A percentile compares a stretch with the other conserved stretches of the same genome.
Evolutionary conservation across 2,888 invertebrate genomes (phyloP).

Genomic region (Lypha dubia): DNA sequence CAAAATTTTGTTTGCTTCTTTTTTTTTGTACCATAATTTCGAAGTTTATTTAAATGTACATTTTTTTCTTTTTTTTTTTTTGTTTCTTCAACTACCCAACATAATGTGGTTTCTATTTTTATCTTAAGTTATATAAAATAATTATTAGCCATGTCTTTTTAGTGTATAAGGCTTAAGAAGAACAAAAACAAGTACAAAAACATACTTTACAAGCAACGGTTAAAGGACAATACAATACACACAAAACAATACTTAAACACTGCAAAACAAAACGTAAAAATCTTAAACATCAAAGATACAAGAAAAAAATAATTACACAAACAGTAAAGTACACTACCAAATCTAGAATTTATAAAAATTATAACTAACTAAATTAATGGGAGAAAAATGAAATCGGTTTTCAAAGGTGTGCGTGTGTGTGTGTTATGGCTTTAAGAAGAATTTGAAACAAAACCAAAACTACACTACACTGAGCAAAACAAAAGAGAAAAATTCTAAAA

Average conservation of each 20-base stretch:
- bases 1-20: slow-evolving; percentile 53
- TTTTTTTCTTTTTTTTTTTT: slow-evolving; percentile 54
- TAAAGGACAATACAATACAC: slow-evolving; percentile 68
- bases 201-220: slow-evolving; percentile 66
- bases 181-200: too few relatives aligned
- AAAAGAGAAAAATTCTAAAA: slow-evolving; percentile 17
- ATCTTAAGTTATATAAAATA: slow-evolving; percentile 67
- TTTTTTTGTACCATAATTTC: slow-evolving; percentile 62
- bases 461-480: slow-evolving; percentile 36
- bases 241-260: slow-evolving; percentile 58
- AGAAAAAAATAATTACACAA: slow-evolving; percentile 16
- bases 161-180: slow-evolving; percentile 60
- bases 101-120: slow-evolving; percentile 53
- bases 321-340: slow-evolving; percentile 62
- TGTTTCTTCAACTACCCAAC: slow-evolving; percentile 39
- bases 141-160: slow-evolving; percentile 63
- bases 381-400: slow-evolving; percentile 51
- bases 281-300: slow-evolving; percentile 22
- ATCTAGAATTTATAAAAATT: slow-evolving; percentile 66
- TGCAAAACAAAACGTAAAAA: slow-evolving; percentile 23
- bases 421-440: slow-evolving; percentile 59
- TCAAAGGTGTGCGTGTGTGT: slow-evolving; percentile 51
- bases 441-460: slow-evolving; percentile 27
- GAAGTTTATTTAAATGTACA: slow-evolving; percentile 54
- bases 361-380: slow-evolving; percentile 57